Percentiles rank a stretch among this genome's conserved stretches.
Evolutionary conservation across 1,140 invertebrate genomes (phyloP).

Genomic region (Brachystomella parvula): DNA sequence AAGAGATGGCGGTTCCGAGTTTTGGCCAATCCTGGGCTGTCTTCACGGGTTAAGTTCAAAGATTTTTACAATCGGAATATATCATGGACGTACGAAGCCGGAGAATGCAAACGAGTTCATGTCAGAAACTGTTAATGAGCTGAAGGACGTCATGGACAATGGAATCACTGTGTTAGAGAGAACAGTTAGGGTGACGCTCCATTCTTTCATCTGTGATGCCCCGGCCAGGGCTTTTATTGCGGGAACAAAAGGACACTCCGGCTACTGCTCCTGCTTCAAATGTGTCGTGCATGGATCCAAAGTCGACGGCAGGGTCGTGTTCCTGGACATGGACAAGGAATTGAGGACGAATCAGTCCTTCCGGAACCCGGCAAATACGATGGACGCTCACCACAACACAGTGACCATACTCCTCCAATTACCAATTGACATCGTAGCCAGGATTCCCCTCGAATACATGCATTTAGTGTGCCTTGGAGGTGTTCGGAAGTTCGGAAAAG

Average conservation of each 20-base stretch:
- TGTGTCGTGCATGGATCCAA: slow-evolving; percentile 39
- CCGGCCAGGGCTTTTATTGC: slow-evolving; percentile 43
- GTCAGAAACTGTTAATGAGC: slow-evolving; percentile 31
- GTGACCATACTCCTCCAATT: slow-evolving; percentile 4
- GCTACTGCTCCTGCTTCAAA: slow-evolving; percentile 42
- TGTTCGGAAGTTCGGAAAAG: slow-evolving; percentile 37
- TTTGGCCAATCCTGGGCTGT: slow-evolving; percentile 39
- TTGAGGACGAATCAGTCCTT: slow-evolving; percentile 39
- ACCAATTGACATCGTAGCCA: slow-evolving; percentile 3
- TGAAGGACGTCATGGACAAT: slow-evolving; percentile 1
- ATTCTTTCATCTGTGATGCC: slow-evolving; percentile 42
- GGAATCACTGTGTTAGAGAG: slow-evolving; percentile 19
- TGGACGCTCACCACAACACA: slow-evolving; percentile 28
- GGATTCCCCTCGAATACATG: slow-evolving; percentile 39
- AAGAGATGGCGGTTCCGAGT: slow-evolving; percentile 12
- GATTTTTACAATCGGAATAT: slow-evolving; percentile 35
- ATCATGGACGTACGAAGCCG: slow-evolving; percentile 33
- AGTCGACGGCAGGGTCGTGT: slow-evolving; percentile 31
- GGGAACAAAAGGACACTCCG: slow-evolving; percentile 40
- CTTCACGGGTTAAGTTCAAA: slow-evolving; percentile 27
- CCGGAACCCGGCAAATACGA: neutral
- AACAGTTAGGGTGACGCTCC: slow-evolving; percentile 25
- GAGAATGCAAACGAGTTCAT: slow-evolving; percentile 27
- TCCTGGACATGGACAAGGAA: slow-evolving; percentile 29
- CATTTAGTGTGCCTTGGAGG: slow-evolving; percentile 41